These are phyloP conservation scores for Macrostomum lignano DNA, from an alignment of 1,140 invertebrate species.

Conservation along the genomic window DNA sequence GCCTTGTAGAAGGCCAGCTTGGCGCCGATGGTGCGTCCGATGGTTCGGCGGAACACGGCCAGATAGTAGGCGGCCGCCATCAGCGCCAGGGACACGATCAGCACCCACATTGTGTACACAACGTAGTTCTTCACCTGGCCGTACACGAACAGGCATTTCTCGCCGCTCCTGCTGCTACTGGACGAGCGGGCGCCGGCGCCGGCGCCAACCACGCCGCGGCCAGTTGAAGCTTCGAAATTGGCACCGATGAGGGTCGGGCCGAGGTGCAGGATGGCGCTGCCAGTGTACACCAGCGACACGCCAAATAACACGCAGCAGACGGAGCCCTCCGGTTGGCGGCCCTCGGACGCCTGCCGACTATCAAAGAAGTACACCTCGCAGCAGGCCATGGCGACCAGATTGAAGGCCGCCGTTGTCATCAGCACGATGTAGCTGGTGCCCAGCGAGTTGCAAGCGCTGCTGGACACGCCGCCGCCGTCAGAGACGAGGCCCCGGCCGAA, in stretches of 20 bases:
- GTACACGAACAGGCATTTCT: constrained; percentile 20
- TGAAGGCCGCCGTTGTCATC: constrained; percentile 21
- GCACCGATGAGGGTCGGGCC: constrained; percentile 26
- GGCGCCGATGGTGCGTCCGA: too few relatives aligned
- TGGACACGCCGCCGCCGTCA: constrained; percentile 12
- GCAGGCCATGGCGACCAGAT: constrained; percentile 24
- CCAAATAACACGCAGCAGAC: constrained; percentile 23
- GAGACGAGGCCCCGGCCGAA: constrained; percentile 20
- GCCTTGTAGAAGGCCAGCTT: too few relatives aligned
- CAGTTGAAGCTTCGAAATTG: too few relatives aligned
- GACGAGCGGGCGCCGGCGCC: too few relatives aligned
- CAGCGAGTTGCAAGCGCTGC: constrained; percentile 15
- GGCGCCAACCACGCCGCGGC: too few relatives aligned
- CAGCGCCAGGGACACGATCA: constrained; percentile 17
- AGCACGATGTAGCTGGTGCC: constrained; percentile 19
- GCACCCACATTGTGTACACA: constrained; percentile 22
- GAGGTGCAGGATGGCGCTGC: constrained; percentile 22
- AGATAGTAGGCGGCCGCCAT: constrained; percentile 17
- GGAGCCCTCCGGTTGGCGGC: constrained; percentile 15
- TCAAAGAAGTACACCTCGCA: constrained; percentile 25
- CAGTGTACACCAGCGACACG: constrained; percentile 20
- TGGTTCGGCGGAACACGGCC: constrained; percentile 17
- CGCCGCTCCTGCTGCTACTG: constrained; percentile 19
- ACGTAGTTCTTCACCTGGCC: constrained; percentile 21
- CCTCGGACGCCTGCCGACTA: constrained; percentile 20